A percentile compares a stretch with the other conserved stretches of the same genome.
phyloP scores from a whole-genome alignment of 2,888 invertebrate genomes.

The Erebia aethiops region DNA sequence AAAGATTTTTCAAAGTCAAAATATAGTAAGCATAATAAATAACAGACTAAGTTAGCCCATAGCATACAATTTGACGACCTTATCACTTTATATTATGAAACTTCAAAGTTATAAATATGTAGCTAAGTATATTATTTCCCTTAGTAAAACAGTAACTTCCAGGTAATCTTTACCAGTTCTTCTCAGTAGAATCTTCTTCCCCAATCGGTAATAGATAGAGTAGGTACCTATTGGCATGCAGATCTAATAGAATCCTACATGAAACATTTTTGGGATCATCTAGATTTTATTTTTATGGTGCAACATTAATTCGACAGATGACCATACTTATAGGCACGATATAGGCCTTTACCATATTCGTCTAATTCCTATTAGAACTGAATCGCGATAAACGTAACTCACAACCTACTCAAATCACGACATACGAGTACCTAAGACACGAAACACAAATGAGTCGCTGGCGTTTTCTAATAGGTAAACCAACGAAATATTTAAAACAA shows the following conservation, averaged over 20 bases:
- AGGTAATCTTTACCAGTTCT: background rate
- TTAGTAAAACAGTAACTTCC: background rate
- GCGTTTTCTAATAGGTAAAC: too few relatives aligned
- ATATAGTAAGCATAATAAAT: too few relatives aligned
- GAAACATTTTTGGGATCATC: too few relatives aligned
- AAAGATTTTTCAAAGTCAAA: too few relatives aligned
- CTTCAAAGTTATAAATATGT: too few relatives aligned
- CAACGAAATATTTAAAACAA: background rate
- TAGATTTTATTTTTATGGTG: background rate
- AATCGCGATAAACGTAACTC: background rate
- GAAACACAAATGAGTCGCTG: background rate
- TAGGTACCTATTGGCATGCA: too few relatives aligned
- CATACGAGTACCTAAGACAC: background rate
- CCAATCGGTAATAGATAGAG: too few relatives aligned
- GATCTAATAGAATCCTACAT: too few relatives aligned
- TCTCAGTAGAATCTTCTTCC: too few relatives aligned
- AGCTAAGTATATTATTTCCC: background rate
- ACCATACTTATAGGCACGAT: background rate
- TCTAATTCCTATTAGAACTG: background rate
- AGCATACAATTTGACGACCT: too few relatives aligned
- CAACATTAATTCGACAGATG: background rate
- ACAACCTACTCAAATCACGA: background rate
- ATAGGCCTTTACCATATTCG: slow-evolving; percentile 1
- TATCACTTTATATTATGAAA: too few relatives aligned
- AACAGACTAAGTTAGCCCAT: too few relatives aligned